Conservation (phyloP, 2,888 invertebrate species). For the Stenichneumon culpator region DNA sequence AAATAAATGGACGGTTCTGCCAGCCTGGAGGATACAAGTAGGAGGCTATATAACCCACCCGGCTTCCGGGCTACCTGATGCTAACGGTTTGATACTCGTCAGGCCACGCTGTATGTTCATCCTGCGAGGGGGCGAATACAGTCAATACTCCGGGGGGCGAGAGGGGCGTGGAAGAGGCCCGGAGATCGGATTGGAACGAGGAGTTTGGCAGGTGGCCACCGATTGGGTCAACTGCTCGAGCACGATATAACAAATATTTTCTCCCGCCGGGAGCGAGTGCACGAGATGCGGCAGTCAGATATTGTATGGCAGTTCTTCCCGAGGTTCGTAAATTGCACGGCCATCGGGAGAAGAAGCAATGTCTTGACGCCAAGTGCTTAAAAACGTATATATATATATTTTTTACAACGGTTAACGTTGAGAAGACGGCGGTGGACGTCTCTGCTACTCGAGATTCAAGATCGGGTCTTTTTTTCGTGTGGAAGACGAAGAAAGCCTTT, state of each 20-base stretch:
- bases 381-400: too few species aligned
- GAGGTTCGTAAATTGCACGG: neutral
- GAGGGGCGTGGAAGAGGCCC: neutral
- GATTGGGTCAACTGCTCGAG: conserved; percentile 53
- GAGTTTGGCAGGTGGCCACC: conserved; percentile 67
- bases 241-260: conserved; percentile 60
- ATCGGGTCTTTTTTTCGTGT: neutral
- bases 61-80: conserved; percentile 29
- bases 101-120: conserved; percentile 6
- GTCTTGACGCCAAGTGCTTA: neutral
- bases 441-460: neutral
- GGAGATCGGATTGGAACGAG: conserved; percentile 39
- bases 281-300: conserved; percentile 34
- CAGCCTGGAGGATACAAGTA: neutral
- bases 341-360: neutral
- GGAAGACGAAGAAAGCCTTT: neutral
- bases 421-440: neutral
- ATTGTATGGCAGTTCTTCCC: conserved; percentile 19
- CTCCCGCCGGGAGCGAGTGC: conserved; percentile 11
- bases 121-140: conserved; percentile 6
- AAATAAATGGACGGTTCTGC: neutral
- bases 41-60: neutral
- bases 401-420: neutral
- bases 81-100: neutral
- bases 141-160: conserved; percentile 36